A percentile compares a stretch with the other conserved stretches of the same genome.
Evolutionary conservation across 2,888 invertebrate species (phyloP).

Genomic region (Venustoraphidia nigricollis): DNA sequence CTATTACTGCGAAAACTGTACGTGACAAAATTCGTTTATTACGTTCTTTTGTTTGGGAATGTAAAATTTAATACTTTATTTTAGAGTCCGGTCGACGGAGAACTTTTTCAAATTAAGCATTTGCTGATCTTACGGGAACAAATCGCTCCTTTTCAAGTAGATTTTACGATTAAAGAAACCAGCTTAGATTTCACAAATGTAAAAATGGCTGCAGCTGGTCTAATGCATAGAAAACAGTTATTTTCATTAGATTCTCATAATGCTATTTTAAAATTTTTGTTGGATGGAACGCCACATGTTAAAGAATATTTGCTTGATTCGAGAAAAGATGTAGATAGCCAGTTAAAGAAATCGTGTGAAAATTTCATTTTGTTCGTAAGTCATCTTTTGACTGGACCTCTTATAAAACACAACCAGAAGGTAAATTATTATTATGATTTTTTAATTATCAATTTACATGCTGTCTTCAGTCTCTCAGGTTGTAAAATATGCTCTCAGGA

Average conservation of each 20-base stretch:
- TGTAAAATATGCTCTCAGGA: too few relatives aligned
- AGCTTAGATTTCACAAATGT: conserved; percentile 86
- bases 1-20: conserved; percentile 60
- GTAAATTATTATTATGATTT: conserved; percentile 26
- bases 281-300: conserved; percentile 89
- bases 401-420: conserved; percentile 58
- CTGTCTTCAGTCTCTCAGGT: too few relatives aligned
- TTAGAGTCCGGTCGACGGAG: conserved; percentile 73
- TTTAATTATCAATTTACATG: too few relatives aligned
- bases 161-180: conserved; percentile 85
- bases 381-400: conserved; percentile 54
- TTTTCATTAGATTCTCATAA: conserved; percentile 72
- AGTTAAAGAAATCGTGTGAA: conserved; percentile 81
- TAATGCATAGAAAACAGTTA: conserved; percentile 63
- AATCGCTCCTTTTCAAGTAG: conserved; percentile 95
- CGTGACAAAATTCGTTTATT: conserved; percentile 4
- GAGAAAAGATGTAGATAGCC: conserved; percentile 87
- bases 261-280: conserved; percentile 77
- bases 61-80: conserved; percentile 13
- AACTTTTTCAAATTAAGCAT: conserved; percentile 96
- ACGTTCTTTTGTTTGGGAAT: neutral
- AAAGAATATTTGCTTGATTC: conserved; percentile 87
- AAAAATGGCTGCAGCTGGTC: conserved; percentile 66
- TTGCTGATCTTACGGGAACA: conserved; percentile 91
- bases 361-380: conserved; percentile 70